Evolutionary conservation across 2,113 vertebrate genomes (phyloP).

Genomic region (Aphyosemion australe): DNA sequence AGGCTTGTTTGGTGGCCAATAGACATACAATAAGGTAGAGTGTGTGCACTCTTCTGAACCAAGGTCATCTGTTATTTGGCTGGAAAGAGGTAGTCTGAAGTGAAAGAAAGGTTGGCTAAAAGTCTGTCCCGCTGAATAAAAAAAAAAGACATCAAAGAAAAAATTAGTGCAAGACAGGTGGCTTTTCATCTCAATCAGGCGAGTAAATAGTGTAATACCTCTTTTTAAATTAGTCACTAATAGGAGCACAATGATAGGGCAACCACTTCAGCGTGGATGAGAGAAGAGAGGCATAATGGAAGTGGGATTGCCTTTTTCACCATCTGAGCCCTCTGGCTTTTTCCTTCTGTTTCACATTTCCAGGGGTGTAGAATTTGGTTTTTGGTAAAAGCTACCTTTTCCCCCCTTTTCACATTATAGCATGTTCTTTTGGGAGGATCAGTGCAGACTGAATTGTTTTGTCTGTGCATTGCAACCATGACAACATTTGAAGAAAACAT

Average conservation of each 20-base stretch:
- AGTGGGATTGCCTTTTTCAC: slow-evolving; percentile 35
- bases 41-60: slow-evolving; percentile 6
- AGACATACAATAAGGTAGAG: neutral
- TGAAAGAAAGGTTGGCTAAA: slow-evolving; percentile 48
- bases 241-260: slow-evolving; percentile 61
- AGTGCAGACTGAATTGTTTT: too few species aligned
- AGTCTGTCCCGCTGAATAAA: slow-evolving; percentile 27
- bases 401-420: too few species aligned
- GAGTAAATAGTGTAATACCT: slow-evolving; percentile 70
- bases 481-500: too few species aligned
- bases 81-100: neutral
- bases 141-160: slow-evolving; percentile 46
- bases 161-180: slow-evolving; percentile 55
- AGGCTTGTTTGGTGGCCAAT: slow-evolving; percentile 11
- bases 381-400: too few species aligned
- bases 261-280: slow-evolving; percentile 49
- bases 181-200: slow-evolving; percentile 64
- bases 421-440: too few species aligned
- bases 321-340: slow-evolving; percentile 51
- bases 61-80: slow-evolving; percentile 28
- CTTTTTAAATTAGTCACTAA: slow-evolving; percentile 72
- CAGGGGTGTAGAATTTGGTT: neutral
- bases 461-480: too few species aligned
- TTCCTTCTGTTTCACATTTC: slow-evolving; percentile 1
- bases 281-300: slow-evolving; percentile 66